Percentiles rank a stretch among this genome's conserved stretches.
Conservation (phyloP, 1,140 invertebrate genomes). For the Drosophila teissieri region DNA sequence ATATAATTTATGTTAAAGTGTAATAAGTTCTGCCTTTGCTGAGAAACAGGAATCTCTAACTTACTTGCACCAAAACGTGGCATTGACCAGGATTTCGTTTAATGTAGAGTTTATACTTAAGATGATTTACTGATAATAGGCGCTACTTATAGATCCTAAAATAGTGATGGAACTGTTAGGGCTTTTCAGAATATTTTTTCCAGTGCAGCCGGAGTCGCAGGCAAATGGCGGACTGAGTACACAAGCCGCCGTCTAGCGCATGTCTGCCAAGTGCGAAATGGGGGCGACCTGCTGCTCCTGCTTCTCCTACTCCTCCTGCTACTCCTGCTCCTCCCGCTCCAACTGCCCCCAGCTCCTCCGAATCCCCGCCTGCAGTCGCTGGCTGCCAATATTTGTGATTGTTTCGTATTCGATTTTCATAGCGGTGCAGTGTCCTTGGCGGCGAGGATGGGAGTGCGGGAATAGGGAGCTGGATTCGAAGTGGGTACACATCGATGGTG, state of each 20-base stretch:
- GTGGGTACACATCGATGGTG: conserved; percentile 24
- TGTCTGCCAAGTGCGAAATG: conserved; percentile 77
- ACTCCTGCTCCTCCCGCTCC: conserved; percentile 2
- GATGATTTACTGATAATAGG: too few relatives aligned
- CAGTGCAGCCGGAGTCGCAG: conserved; percentile 43
- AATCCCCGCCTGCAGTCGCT: conserved; percentile 49
- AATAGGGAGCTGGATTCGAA: conserved; percentile 13
- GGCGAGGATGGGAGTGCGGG: conserved; percentile 2
- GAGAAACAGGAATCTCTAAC: too few relatives aligned
- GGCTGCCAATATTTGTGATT: conserved; percentile 71
- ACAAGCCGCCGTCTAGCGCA: conserved; percentile 76
- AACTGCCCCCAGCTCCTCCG: conserved; percentile 8
- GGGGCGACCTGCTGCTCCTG: conserved; percentile 26
- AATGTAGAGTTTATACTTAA: too few relatives aligned
- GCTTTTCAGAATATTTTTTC: conserved; percentile 8
- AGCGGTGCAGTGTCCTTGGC: conserved; percentile 76
- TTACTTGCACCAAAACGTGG: too few relatives aligned
- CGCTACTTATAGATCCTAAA: too few relatives aligned
- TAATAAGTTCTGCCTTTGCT: too few relatives aligned
- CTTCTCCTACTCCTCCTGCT: conserved; percentile 1
- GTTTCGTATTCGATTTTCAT: conserved; percentile 80
- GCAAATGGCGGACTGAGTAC: conserved; percentile 65
- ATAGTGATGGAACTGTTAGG: too few relatives aligned
- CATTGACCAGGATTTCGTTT: too few relatives aligned
- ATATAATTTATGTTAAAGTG: too few relatives aligned